Base-by-base conservation (phyloP, 2,888 invertebrate species). In the Xestia xanthographa region DNA sequence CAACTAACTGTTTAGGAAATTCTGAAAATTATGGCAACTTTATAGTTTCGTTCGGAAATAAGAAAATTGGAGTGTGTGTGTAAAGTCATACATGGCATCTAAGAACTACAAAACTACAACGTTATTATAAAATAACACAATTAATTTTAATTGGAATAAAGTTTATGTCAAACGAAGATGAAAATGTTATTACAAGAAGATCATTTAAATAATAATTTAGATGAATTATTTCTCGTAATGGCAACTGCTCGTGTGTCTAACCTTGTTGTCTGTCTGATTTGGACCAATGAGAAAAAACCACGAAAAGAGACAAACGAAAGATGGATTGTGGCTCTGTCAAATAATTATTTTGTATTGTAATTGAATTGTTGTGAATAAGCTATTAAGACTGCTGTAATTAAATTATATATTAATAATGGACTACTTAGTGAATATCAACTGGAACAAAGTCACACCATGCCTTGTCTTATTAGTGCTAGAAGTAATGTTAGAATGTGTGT, bases 401-500 rank as follows among this genome's bases (percentile, higher is more conserved):
- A 91, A 92, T 91, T 87, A 87, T 91, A 89, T 86, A 86, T 87
- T 91, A 94, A 97, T 95, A 94, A 96, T 97, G 95, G 97, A 96
- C 94, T 94, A 92, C 93, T 90, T 97, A 95, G 94, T 96, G 90
- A 96, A 95, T 95, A 93, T 96, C 85, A 96, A 96, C 88, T 97
- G 97, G 95, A 97, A 97, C 93, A 97, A 97, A 96, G 92, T 97
- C 90, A 97, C 97, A 86, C 97, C 97, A 90, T 98, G 97, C 95
- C 94, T 98, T 93, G 94, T 97, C 90, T 95, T 98, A 89, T 95
- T 98, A 95, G 94, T 97, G 81, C 94, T 98, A 94, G 97, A 98
- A 96, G 92, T 98, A 92, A 97, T 97, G 91, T 96, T 98, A 94
- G 97, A 98, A 94, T 97, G 98, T 98, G 87, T 86, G 91, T 92